Evolutionary conservation across 2,797 vertebrate genomes (phyloP).

Genomic region (Propithecus perrieri): DNA sequence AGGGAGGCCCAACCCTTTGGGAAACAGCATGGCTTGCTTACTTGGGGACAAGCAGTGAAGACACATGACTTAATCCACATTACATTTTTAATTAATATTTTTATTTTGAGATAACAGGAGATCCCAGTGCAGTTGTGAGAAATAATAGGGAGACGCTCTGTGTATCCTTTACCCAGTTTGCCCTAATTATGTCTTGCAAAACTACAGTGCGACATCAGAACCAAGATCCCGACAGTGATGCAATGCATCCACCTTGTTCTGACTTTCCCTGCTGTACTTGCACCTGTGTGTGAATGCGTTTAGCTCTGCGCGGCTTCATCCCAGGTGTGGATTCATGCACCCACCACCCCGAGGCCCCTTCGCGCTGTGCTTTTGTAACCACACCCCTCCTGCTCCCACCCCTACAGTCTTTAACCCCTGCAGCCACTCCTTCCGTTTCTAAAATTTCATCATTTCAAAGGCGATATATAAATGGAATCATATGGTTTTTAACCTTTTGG

Average conservation of each 20-base stretch:
- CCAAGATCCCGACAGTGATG: not conserved
- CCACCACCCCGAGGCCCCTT: not conserved
- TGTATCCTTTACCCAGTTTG: not conserved
- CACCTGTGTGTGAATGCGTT: not conserved
- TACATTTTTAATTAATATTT: not conserved
- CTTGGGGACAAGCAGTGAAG: slow-evolving; percentile 73
- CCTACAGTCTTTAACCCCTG: not conserved
- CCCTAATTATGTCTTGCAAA: not conserved
- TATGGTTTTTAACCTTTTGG: not conserved
- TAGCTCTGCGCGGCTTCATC: not conserved
- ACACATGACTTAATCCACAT: slow-evolving; percentile 53
- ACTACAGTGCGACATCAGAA: not conserved
- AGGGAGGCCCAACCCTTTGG: not conserved
- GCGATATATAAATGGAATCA: not conserved
- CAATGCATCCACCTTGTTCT: not conserved
- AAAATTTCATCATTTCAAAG: not conserved
- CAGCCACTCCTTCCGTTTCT: not conserved
- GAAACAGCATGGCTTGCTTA: slow-evolving; percentile 73
- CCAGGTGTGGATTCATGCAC: not conserved
- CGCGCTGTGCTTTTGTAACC: not conserved
- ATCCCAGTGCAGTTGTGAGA: not conserved
- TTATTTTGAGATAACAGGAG: not conserved
- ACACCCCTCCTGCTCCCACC: no score
- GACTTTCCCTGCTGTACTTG: not conserved
- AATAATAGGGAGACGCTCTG: not conserved